Percentiles rank a stretch among this genome's conserved stretches.
Evolutionary conservation across 2,113 vertebrate genomes (phyloP).

Genomic region (Cebidichthys violaceus): DNA sequence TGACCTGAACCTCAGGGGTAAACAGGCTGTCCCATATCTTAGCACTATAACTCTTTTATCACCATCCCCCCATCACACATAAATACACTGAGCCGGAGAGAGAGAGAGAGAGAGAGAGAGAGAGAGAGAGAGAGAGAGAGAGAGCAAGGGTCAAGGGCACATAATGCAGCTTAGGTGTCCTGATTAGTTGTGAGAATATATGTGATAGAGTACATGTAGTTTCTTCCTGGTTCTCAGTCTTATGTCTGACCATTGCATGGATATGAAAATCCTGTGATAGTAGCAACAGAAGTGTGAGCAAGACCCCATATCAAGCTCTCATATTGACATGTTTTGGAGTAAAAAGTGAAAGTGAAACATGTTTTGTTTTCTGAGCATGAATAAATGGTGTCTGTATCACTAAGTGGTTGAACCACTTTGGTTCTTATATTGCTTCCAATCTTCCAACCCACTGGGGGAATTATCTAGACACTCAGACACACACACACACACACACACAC

Average conservation of each 20-base stretch:
- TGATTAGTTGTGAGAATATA: constrained; percentile 4
- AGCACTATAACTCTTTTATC: constrained; percentile 46
- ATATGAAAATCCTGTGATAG: neutral
- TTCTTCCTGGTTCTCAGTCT: neutral
- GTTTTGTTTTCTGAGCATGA: neutral
- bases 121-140: no score
- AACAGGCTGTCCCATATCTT: constrained; percentile 32
- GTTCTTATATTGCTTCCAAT: constrained; percentile 39
- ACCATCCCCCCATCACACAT: neutral
- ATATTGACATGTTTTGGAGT: constrained; percentile 12
- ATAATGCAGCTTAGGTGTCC: neutral
- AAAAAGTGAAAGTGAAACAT: constrained; percentile 1
- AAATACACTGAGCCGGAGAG: constrained; percentile 10
- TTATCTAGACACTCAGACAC: constrained; percentile 1
- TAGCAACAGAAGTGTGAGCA: neutral
- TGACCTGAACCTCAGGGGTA: constrained; percentile 47
- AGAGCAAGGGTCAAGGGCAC: constrained; percentile 29
- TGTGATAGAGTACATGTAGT: neutral
- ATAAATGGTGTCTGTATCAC: neutral
- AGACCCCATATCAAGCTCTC: neutral
- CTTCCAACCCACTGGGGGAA: neutral
- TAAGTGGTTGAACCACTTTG: neutral
- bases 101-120: neutral
- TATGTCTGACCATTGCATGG: neutral
- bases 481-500: neutral